These are phyloP conservation scores for Caenorhabditis plicata DNA, from an alignment of 2,888 invertebrate species.

Conservation along the genomic window DNA sequence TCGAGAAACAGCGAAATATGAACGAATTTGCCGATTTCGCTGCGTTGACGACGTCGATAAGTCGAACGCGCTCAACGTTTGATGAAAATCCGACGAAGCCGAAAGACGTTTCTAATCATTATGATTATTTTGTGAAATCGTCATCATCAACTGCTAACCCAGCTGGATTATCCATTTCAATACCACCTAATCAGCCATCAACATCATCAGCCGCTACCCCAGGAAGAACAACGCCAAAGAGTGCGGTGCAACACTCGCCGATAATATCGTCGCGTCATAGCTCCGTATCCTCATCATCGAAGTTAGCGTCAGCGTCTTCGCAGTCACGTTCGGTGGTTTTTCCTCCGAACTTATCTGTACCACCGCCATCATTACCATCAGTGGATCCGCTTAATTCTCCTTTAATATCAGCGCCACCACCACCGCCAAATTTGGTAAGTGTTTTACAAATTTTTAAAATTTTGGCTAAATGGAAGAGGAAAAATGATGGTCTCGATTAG, in stretches of 20 bases:
- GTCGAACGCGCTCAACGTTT: not conserved
- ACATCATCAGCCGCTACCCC: not conserved
- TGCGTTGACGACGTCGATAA: not conserved
- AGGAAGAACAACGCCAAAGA: not conserved
- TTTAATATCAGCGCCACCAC: not conserved
- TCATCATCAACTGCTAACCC: not conserved
- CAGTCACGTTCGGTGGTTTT: not conserved
- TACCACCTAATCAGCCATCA: no score
- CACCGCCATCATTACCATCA: not conserved
- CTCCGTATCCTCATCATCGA: not conserved
- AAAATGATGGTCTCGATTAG: no score
- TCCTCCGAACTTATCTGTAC: not conserved
- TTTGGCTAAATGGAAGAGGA: no score
- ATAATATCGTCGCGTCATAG: not conserved
- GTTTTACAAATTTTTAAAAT: no score
- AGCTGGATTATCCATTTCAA: no score
- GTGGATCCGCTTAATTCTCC: not conserved
- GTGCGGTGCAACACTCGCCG: not conserved
- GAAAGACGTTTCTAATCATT: not conserved
- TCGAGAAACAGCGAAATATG: not conserved
- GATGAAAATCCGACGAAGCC: no score
- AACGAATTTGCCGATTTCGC: constrained; percentile 1
- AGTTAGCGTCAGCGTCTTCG: not conserved
- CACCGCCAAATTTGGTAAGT: not conserved
- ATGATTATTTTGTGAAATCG: not conserved